These are phyloP conservation scores for Copidosoma floridanum DNA, from an alignment of 1,140 invertebrate species.

Conservation along the genomic window DNA sequence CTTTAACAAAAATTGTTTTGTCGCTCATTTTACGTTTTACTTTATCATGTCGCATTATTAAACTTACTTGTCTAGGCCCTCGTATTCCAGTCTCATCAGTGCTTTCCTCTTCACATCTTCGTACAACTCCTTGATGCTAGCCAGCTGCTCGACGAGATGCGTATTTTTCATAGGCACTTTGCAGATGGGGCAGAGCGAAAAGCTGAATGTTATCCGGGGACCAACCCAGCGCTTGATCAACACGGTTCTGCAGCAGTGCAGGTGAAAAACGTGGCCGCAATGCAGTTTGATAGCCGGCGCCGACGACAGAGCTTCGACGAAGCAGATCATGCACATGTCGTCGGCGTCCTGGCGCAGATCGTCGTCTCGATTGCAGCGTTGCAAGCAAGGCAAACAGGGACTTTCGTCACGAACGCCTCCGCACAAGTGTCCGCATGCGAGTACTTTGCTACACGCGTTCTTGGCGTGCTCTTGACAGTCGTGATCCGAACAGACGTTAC, in stretches of 20 bases:
- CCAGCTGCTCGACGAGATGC: slow-evolving; percentile 73
- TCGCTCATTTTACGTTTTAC: too few species aligned
- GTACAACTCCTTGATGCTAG: slow-evolving; percentile 76
- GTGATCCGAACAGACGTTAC: slow-evolving; percentile 89
- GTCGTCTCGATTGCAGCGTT: slow-evolving; percentile 74
- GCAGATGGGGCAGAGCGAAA: slow-evolving; percentile 95
- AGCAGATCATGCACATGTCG: slow-evolving; percentile 99
- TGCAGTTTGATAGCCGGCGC: slow-evolving; percentile 91
- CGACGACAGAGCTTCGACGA: slow-evolving; percentile 91
- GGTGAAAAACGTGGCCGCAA: slow-evolving; percentile 96
- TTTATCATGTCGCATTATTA: too few species aligned
- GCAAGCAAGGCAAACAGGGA: slow-evolving; percentile 84
- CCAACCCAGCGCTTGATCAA: slow-evolving; percentile 89
- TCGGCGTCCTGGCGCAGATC: slow-evolving; percentile 89
- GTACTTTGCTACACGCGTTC: slow-evolving; percentile 79
- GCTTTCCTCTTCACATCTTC: slow-evolving; percentile 93
- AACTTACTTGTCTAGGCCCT: slow-evolving; percentile 74
- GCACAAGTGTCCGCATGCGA: slow-evolving; percentile 89
- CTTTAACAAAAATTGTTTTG: slow-evolving; percentile 35
- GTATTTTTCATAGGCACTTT: slow-evolving; percentile 89
- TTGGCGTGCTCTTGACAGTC: slow-evolving; percentile 89
- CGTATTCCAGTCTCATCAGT: slow-evolving; percentile 93
- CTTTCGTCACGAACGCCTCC: slow-evolving; percentile 84
- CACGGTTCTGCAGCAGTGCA: slow-evolving; percentile 86
- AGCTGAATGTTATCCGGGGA: slow-evolving; percentile 93